These are phyloP conservation scores for Knipowitschia caucasica DNA, from an alignment of 2,797 vertebrate species.

Conservation along the genomic window DNA sequence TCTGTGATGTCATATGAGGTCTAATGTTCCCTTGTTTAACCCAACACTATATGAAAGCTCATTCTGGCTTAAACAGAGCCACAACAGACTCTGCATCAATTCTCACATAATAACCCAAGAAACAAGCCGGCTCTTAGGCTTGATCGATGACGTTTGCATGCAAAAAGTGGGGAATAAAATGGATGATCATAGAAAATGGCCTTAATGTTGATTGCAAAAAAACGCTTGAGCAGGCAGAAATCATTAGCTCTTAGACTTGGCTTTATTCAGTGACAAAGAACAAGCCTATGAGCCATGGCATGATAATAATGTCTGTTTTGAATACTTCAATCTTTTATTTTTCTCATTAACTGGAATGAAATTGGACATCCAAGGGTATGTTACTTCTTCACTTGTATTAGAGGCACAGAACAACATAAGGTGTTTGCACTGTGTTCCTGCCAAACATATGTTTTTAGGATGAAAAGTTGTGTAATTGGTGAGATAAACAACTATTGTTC, in stretches of 20 bases:
- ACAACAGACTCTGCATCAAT: slow-evolving; percentile 18
- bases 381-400: not conserved
- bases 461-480: no score
- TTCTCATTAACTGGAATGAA: slow-evolving; percentile 3
- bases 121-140: slow-evolving; percentile 14
- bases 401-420: not conserved
- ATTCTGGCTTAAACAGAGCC: slow-evolving; percentile 12
- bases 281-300: slow-evolving; percentile 42
- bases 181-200: slow-evolving; percentile 5
- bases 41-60: slow-evolving; percentile 22
- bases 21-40: slow-evolving; percentile 27
- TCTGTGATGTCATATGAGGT: slow-evolving; percentile 28
- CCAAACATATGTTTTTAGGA: no score
- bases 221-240: slow-evolving; percentile 41
- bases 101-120: slow-evolving; percentile 37
- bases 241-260: slow-evolving; percentile 37
- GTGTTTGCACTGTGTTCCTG: not conserved
- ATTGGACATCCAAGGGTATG: not conserved
- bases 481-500: no score
- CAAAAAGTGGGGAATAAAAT: not conserved
- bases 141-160: not conserved
- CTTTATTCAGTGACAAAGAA: slow-evolving; percentile 37
- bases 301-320: slow-evolving; percentile 2
- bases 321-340: not conserved
- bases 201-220: slow-evolving; percentile 15